Base-by-base conservation (phyloP, 2,888 invertebrate species). In the Acanthoscelides obtectus region DNA sequence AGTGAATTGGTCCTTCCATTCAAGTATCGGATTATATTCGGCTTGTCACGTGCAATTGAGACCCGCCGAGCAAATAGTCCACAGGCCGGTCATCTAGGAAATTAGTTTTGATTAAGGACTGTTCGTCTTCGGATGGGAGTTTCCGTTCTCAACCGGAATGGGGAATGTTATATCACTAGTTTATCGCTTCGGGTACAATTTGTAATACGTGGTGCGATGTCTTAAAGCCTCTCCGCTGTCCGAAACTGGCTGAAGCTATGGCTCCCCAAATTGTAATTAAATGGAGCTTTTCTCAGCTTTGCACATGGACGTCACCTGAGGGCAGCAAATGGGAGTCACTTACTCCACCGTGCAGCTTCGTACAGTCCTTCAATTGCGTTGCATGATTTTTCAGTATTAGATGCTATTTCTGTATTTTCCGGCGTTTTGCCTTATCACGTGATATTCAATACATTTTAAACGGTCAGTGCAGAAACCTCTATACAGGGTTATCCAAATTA, bases 41-140 rank as follows among this genome's bases (percentile, higher is more conserved):
- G 45, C 1, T 17, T 12, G 8, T 45, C 45, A 6, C 20, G 70
- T 20, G 72, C 72, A 72, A 70, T 72, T 70, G n/a, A 22, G 66
- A n/a, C 64, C 64, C 64, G 17, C 69, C 73, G 20, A 20, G 22
- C 22, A 64, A 73, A 75, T 74, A 79, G 79, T 77, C 77, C 77
- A 75, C 76, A 79, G 77, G 74, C 79, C 79, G 81, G 81, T 81
- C 82, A 80, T 79, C 81, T 81, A 80, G 82, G 82, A 84, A 84
- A 84, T 84, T 84, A 84, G 81, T 83, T 84, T 83, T 84, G 84
- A 84, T 84, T 84, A 84, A 83, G 78, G 82, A 79, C 77, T 75
- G 71, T 76, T 74, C 70, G 74, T 75, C 71, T 76, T 74, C 70
- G 74, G 72, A 73, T 73, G 74, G 72, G 72, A 75, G 69, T 75